Percentiles rank a stretch among this genome's conserved stretches.
These are phyloP conservation scores for Cyprinella venusta DNA, from an alignment of 2,797 vertebrate genomes.

Conservation along the genomic window DNA sequence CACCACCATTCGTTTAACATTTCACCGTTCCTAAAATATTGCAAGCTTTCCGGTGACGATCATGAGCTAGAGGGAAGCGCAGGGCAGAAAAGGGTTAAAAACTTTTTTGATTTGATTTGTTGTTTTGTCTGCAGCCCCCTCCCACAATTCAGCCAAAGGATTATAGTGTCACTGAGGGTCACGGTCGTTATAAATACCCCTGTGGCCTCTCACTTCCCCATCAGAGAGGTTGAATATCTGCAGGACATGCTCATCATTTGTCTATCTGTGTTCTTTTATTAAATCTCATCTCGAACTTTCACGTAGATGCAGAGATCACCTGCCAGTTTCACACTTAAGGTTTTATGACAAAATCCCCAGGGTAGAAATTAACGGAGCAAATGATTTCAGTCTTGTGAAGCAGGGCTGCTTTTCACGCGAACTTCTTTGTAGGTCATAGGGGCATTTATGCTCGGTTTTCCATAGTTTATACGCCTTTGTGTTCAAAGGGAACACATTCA, in stretches of 20 bases:
- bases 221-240: constrained; percentile 81
- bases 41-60: background rate
- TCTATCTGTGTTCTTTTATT: constrained; percentile 73
- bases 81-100: constrained; percentile 73
- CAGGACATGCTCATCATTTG: constrained; percentile 79
- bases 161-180: constrained; percentile 62
- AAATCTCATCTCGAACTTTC: constrained; percentile 66
- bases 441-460: constrained; percentile 60
- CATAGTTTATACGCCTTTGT: constrained; percentile 56
- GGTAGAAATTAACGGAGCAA: constrained; percentile 55
- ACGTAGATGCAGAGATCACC: constrained; percentile 73
- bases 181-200: constrained; percentile 81
- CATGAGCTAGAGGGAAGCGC: constrained; percentile 16
- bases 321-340: constrained; percentile 71
- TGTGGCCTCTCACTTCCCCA: constrained; percentile 72
- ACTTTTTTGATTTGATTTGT: constrained; percentile 69
- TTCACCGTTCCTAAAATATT: background rate
- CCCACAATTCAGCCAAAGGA: constrained; percentile 67
- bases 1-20: background rate
- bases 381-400: constrained; percentile 58
- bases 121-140: constrained; percentile 74
- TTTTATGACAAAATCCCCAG: constrained; percentile 73
- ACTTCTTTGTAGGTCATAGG: constrained; percentile 66
- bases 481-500: constrained; percentile 39
- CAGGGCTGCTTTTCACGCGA: constrained; percentile 55